Evolutionary conservation across 2,113 vertebrate genomes (phyloP), one percentile per base, ranked within the genome.

Genomic region (Mus pahari): DNA sequence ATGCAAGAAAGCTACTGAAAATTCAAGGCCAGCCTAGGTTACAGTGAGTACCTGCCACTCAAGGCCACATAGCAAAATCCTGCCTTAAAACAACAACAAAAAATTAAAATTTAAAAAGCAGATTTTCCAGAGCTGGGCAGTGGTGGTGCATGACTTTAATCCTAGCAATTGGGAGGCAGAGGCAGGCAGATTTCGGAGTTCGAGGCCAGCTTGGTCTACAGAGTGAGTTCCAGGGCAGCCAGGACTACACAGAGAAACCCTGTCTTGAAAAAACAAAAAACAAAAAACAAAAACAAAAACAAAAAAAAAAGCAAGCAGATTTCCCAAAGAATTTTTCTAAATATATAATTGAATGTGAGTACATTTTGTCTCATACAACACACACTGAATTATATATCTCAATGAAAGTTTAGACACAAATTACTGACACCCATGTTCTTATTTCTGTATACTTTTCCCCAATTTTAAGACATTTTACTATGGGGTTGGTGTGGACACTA

Each of bases 321-420:
- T 77, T 17, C 39, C 8, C 62, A 92, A 66, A 93, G 3, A 62
- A 31, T 28, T 62, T 28, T 83, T 83, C 58, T 39, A 62, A 42
- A 83, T 28, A 77, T 4, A 48, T 58, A 53, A 19, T 78, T 55
- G 73, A 55, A 5, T 84, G 73, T 81, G 14, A 53, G 12, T 26
- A 71, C 24, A 93, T 79, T 79, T 75, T 95, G 17, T 28, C 28
- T 82, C 42, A 84, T 2, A 84, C 13, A 10, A 88, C 33, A 39
- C 39, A 74, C 20, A 53, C 7, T 22, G 5, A 94, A 20, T 55
- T 58, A 74, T 83, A 2, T 24, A 7, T 53, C 28, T 89, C 39
- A 87, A 48, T 92, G 64, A 12, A 93, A 91, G 86, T 81, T 4
- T 55, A 83, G 13, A 91, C 4, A 89, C 8, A 84, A 94, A 88